phyloP scores from a whole-genome alignment of 2,113 vertebrate species.

The Excalfactoria chinensis region DNA sequence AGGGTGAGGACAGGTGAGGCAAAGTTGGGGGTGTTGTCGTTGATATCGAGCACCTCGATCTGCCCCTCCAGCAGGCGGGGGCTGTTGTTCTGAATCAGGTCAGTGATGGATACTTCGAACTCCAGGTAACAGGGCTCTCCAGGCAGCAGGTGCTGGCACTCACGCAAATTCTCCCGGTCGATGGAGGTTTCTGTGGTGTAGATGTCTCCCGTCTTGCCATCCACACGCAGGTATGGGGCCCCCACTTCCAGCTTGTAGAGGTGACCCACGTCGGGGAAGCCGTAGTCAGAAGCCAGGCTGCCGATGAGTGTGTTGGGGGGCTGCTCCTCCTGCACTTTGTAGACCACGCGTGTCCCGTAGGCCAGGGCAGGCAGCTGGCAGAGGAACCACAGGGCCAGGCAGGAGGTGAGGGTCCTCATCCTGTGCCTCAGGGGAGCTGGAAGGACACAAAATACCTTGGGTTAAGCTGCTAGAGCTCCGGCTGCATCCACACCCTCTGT shows the following conservation, averaged over 20 bases:
- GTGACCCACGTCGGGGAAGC: slow-evolving; percentile 91
- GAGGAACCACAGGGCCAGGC: slow-evolving; percentile 76
- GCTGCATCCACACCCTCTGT: neutral
- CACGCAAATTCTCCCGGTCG: slow-evolving; percentile 89
- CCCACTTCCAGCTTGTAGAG: slow-evolving; percentile 97
- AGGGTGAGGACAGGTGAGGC: slow-evolving; percentile 90
- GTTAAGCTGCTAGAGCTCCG: neutral
- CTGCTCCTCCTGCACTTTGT: slow-evolving; percentile 90
- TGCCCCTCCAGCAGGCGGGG: slow-evolving; percentile 93
- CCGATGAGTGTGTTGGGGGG: slow-evolving; percentile 94
- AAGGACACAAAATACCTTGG: slow-evolving; percentile 55
- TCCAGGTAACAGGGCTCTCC: slow-evolving; percentile 92
- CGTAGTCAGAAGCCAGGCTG: slow-evolving; percentile 90
- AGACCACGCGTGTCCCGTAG: slow-evolving; percentile 78
- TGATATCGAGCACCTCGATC: slow-evolving; percentile 94
- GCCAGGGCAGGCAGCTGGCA: slow-evolving; percentile 69
- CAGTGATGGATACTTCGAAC: slow-evolving; percentile 96
- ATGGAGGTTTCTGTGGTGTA: slow-evolving; percentile 95
- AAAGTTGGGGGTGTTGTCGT: slow-evolving; percentile 98
- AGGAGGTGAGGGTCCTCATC: slow-evolving; percentile 67
- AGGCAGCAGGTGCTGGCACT: slow-evolving; percentile 89
- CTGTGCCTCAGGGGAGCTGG: slow-evolving; percentile 67
- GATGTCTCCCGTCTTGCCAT: slow-evolving; percentile 95
- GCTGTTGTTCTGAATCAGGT: slow-evolving; percentile 85
- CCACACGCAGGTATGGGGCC: slow-evolving; percentile 90